Percentiles rank a stretch among this genome's conserved stretches.
These are phyloP conservation scores for Galbula dea DNA, from an alignment of 2,113 vertebrate genomes.

Conservation along the genomic window DNA sequence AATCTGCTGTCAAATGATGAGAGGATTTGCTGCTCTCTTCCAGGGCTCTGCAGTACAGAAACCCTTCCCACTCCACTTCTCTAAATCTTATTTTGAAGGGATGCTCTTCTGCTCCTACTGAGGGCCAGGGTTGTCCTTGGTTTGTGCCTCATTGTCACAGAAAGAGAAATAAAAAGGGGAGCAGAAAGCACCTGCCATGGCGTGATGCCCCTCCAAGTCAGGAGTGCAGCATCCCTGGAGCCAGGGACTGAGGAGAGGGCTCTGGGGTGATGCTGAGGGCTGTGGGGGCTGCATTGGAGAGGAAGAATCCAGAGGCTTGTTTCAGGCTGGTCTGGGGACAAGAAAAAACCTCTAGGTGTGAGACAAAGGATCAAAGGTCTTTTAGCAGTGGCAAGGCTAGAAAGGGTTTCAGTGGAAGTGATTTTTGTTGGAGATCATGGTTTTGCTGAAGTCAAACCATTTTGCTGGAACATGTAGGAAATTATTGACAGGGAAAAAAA, in stretches of 20 bases:
- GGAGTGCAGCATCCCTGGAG: background rate
- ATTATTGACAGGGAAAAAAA: background rate
- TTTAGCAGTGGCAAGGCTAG: background rate
- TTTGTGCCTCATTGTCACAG: background rate
- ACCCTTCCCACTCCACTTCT: background rate
- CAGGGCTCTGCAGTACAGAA: background rate
- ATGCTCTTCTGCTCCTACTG: background rate
- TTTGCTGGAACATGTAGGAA: background rate
- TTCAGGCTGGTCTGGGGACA: background rate
- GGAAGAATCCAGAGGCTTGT: background rate
- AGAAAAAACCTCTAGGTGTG: background rate
- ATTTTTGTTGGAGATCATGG: background rate
- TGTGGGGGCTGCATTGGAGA: background rate
- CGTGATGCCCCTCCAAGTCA: background rate
- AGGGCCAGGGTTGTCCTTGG: background rate
- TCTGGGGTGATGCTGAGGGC: rapidly evolving
- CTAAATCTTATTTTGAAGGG: background rate
- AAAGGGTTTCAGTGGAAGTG: background rate
- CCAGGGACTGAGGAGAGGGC: background rate
- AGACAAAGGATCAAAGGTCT: background rate
- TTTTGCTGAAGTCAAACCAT: background rate
- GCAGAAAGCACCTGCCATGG: background rate
- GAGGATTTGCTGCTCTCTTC: conserved; percentile 39
- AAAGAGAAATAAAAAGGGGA: background rate
- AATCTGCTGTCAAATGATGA: background rate